Percentiles rank a stretch among this genome's conserved stretches.
phyloP scores from a whole-genome alignment of 2,113 vertebrate genomes.

The Cisticola juncidis region DNA sequence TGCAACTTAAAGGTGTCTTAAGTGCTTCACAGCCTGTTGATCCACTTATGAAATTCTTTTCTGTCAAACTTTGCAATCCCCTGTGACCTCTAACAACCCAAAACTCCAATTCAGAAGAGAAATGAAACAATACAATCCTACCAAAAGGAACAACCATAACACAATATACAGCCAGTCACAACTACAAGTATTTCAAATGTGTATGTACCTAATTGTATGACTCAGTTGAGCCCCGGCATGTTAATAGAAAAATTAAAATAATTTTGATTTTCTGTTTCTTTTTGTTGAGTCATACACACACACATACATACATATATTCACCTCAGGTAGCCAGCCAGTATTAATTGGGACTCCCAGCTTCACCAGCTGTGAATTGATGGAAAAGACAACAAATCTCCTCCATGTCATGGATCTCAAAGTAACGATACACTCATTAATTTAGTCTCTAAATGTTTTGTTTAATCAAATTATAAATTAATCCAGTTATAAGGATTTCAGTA shows the following conservation, averaged over 20 bases:
- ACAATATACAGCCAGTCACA: not conserved
- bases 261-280: not conserved
- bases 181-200: not conserved
- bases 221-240: not conserved
- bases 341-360: not conserved
- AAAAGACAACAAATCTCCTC: not conserved
- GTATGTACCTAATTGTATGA: not conserved
- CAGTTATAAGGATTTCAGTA: not conserved
- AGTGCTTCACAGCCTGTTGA: not conserved
- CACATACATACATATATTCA: not conserved
- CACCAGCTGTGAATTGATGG: not conserved
- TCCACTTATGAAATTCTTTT: not conserved
- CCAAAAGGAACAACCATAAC: not conserved
- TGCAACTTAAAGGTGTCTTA: not conserved
- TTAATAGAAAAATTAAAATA: not conserved
- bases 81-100: not conserved
- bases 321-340: not conserved
- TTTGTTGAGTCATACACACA: not conserved
- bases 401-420: not conserved
- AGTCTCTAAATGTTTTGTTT: not conserved
- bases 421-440: not conserved
- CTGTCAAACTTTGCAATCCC: not conserved
- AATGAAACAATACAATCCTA: not conserved
- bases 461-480: not conserved
- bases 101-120: not conserved